Base-by-base conservation (phyloP, 1,140 invertebrate species). In the Drosophila jambulina region DNA sequence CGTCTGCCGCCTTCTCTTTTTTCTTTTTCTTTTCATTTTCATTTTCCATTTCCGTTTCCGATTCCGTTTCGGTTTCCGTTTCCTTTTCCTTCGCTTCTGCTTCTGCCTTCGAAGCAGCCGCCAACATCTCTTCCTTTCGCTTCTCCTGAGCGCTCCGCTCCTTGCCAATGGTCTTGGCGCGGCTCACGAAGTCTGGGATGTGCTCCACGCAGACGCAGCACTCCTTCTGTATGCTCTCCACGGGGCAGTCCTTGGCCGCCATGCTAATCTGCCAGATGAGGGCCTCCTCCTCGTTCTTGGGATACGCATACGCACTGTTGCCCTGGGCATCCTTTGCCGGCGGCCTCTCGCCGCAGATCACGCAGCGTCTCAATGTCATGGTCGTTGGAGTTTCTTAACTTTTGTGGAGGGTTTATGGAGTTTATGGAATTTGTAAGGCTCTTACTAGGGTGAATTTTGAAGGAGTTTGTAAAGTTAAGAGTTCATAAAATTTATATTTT, bases 121-220 rank as follows among this genome's bases (percentile, higher is more conserved):
- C 13, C 23, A 25, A 15, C 5, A 12, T 19, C 10, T 12, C n/a
- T 13, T 51, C 29, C 27, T 13, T 13, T 25, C 1, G 13, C 19
- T 67, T 40, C 5, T 27, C 17, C 23, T 27, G 1, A 4, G 45
- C 21, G 21, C 25, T 36, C 4, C 34, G 25, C 17, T 29, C 38
- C 1, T 1, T 27, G 0, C 70, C 60, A 27, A 85, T 61, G 45
- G 36, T 34, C 32, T 82, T 74, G 42, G 86, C 68, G n/a, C 76
- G 62, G 29, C 61, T 53, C 49, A 91, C 78, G 38, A 91, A 91
- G 13, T 91, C 59, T 2, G 85, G 86, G 19, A 90, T 90, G 25
- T 90, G 85, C 38, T 71, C 49, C 19, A 91, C 75, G 40, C 85
- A 90, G 19, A 90, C 86, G 54, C 85, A 91, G 29, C 82, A 90